phyloP scores from a whole-genome alignment of 1,140 invertebrate species.

The Atopsyche davidsoni region DNA sequence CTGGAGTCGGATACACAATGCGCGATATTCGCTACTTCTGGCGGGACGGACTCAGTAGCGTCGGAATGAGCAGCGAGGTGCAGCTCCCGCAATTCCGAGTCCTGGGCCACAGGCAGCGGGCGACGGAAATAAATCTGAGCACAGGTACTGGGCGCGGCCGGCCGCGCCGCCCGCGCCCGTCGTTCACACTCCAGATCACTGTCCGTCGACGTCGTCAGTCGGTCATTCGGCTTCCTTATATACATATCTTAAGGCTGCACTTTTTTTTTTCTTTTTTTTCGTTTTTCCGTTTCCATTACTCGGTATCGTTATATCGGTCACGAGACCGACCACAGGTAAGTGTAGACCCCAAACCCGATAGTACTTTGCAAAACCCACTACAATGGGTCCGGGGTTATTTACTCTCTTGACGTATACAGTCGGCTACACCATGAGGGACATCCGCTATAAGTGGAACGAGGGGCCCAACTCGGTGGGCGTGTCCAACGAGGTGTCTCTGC shows the following conservation, averaged over 20 bases:
- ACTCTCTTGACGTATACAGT: constrained; percentile 68
- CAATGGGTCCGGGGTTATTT: constrained; percentile 60
- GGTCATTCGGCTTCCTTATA: constrained; percentile 24
- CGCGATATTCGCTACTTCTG: constrained; percentile 96
- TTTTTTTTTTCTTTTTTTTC: neutral
- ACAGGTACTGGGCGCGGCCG: constrained; percentile 68
- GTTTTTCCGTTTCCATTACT: neutral
- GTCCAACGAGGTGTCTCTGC: constrained; percentile 86
- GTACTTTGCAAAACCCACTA: constrained; percentile 56
- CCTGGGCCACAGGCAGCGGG: constrained; percentile 84
- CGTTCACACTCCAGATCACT: constrained; percentile 36
- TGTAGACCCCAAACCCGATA: constrained; percentile 46
- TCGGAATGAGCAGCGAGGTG: constrained; percentile 86
- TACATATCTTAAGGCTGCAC: constrained; percentile 14
- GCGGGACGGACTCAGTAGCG: constrained; percentile 80
- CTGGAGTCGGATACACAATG: constrained; percentile 92
- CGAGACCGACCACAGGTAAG: constrained; percentile 38
- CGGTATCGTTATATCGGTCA: no score
- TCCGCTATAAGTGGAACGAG: constrained; percentile 92
- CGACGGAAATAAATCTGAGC: constrained; percentile 85
- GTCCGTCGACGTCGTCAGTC: constrained; percentile 8
- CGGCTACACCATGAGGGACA: constrained; percentile 96
- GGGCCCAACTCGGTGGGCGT: constrained; percentile 87
- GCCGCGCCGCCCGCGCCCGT: constrained; percentile 30
- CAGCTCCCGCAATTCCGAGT: constrained; percentile 92